Percentiles rank a stretch among this genome's conserved stretches.
These are phyloP conservation scores for Leucoma salicis DNA, from an alignment of 2,888 invertebrate genomes.

Conservation along the genomic window DNA sequence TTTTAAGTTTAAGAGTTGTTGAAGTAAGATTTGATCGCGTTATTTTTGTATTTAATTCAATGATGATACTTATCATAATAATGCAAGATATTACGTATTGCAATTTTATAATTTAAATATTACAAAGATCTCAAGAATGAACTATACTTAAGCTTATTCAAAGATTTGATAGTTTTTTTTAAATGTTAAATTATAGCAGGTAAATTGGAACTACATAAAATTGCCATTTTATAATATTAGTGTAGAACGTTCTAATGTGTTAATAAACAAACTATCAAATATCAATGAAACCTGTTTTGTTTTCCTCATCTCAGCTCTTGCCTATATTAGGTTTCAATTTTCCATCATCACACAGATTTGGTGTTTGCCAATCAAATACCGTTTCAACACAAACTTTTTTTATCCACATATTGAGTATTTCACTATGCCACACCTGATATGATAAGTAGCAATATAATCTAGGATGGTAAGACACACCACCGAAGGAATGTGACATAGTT, in stretches of 20 bases:
- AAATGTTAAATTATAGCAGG: slow-evolving; percentile 36
- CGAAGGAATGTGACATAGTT: too few relatives aligned
- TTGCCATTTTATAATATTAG: slow-evolving; percentile 67
- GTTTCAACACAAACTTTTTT: too few relatives aligned
- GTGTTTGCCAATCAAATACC: too few relatives aligned
- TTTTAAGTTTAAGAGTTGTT: slow-evolving; percentile 55
- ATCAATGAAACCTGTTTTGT: slow-evolving; percentile 32
- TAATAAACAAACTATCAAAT: slow-evolving; percentile 67
- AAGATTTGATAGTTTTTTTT: slow-evolving; percentile 36
- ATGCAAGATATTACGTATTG: slow-evolving; percentile 24
- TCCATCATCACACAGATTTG: too few relatives aligned
- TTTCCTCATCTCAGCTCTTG: slow-evolving; percentile 2
- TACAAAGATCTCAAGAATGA: slow-evolving; percentile 56
- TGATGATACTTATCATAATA: slow-evolving; percentile 21
- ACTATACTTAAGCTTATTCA: slow-evolving; percentile 38
- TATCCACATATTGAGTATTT: too few relatives aligned
- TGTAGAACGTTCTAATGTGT: slow-evolving; percentile 73
- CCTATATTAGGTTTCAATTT: neutral
- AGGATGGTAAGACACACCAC: too few relatives aligned
- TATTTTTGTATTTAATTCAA: slow-evolving; percentile 67
- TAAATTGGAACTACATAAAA: slow-evolving; percentile 52
- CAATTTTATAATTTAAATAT: slow-evolving; percentile 28
- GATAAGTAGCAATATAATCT: too few relatives aligned
- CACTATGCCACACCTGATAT: too few relatives aligned
- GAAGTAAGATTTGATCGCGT: slow-evolving; percentile 70